phyloP scores from a whole-genome alignment of 1,140 invertebrate genomes.

The Riptortus pedestris region DNA sequence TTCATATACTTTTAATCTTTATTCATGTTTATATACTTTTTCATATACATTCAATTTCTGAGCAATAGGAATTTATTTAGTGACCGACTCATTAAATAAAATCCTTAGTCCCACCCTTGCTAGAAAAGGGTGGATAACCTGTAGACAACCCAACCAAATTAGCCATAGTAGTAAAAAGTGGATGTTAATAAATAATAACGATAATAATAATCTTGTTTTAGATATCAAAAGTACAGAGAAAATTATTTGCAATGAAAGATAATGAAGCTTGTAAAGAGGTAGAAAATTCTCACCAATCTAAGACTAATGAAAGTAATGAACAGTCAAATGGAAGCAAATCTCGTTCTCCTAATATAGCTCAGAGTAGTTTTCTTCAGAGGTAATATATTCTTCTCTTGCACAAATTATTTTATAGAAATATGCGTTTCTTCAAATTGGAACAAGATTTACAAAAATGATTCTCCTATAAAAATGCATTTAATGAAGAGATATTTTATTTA shows the following conservation, averaged over 20 bases:
- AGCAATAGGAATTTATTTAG: no score
- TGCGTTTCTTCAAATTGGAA: not conserved
- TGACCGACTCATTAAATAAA: no score
- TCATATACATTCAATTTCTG: no score
- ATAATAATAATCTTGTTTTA: no score
- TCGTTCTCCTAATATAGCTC: conserved; percentile 11
- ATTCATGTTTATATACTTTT: no score
- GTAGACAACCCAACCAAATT: no score
- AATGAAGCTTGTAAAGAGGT: not conserved
- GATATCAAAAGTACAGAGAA: not conserved
- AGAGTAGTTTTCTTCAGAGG: conserved; percentile 22
- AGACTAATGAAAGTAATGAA: not conserved
- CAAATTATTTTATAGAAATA: not conserved
- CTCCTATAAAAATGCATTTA: not conserved
- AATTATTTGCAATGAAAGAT: conserved; percentile 1
- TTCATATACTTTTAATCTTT: no score
- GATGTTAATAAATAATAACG: no score
- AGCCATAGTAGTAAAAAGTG: no score
- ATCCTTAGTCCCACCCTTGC: no score
- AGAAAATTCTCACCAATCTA: not conserved
- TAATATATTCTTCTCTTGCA: not conserved
- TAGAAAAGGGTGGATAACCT: no score
- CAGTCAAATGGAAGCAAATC: not conserved
- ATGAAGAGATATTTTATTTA: no score
- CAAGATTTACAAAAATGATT: not conserved